phyloP scores from a whole-genome alignment of 2,888 invertebrate species.

The Idaea aversata region DNA sequence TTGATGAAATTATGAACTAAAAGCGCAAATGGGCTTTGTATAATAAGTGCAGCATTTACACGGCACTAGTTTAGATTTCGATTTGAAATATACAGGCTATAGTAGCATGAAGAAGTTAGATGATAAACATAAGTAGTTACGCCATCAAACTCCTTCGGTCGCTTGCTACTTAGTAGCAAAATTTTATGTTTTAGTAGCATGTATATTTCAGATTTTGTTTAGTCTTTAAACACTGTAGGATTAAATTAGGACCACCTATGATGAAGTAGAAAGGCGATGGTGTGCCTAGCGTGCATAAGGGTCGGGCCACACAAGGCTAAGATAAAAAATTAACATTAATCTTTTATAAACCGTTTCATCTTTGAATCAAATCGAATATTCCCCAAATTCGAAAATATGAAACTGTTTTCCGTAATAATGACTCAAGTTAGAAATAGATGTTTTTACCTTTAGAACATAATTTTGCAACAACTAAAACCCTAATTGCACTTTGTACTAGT shows the following conservation, averaged over 20 bases:
- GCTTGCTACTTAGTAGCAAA: neutral
- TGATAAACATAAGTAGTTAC: too few relatives aligned
- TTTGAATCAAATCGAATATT: too few relatives aligned
- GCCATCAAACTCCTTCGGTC: too few relatives aligned
- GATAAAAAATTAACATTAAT: neutral
- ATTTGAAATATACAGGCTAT: neutral
- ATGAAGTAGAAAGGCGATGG: neutral
- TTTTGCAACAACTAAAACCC: too few relatives aligned
- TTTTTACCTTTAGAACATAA: too few relatives aligned
- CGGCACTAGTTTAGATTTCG: neutral
- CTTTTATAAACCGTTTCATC: neutral
- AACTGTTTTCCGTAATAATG: too few relatives aligned
- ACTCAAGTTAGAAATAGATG: too few relatives aligned
- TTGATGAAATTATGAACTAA: neutral
- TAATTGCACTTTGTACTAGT: too few relatives aligned
- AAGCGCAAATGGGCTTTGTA: conserved; percentile 1
- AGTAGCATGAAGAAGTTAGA: neutral
- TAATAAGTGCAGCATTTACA: neutral
- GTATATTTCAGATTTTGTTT: neutral
- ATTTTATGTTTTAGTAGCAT: neutral
- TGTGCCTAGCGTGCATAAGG: neutral
- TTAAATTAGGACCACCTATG: neutral
- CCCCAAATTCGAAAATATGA: too few relatives aligned
- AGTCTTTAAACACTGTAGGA: neutral
- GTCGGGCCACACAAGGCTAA: neutral